Evolutionary conservation across 2,797 vertebrate species (phyloP), one percentile per base, ranked within the genome.

Genomic region (Chaetophractus vellerosus): DNA sequence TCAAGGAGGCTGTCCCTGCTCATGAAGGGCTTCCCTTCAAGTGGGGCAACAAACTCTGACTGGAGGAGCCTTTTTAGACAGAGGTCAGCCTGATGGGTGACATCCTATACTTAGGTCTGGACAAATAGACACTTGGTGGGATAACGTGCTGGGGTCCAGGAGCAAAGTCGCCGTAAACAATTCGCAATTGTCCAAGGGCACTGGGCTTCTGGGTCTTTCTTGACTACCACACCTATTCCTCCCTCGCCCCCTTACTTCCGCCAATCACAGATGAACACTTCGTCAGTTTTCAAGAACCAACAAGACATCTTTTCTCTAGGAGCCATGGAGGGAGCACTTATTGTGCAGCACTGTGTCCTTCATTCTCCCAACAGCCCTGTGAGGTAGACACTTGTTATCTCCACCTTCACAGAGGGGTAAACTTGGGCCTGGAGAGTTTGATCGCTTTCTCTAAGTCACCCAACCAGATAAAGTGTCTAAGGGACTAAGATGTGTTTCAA

Each of bases 261-360:
- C 7, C 50, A 38, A 12, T 0, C 38, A n/a, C 45, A 2, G 8
- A 33, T 6, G 41, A 72, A 36, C 31, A 12, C 0, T 9, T 6
- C 15, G 19, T 63, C 57, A 41, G 41, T 90, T 63, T 61, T 18
- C 33, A 24, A 61, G 18, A 9, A 16, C 50, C 6, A 23, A 0
- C 0, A 0, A 1, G 1, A 31, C 38, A 15, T 28, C 12, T 4
- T 36, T 24, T 31, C 66, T 83, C 24, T 26, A 14, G 26, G 8
- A n/a, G 55, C 59, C 31, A 1, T n/a, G 82, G 24, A 33, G 0
- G 14, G 87, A 84, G 63, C 33, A 9, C n/a, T 26, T 21, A 8
- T n/a, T 41, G 1, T 0, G 8, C 3, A 6, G 6, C 1, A 0
- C 21, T 31, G 19, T 36, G 31, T 24, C 31, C 0, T 68, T 2